Evolutionary conservation across 2,888 invertebrate species (phyloP).

Genomic region (Rutpela maculata): DNA sequence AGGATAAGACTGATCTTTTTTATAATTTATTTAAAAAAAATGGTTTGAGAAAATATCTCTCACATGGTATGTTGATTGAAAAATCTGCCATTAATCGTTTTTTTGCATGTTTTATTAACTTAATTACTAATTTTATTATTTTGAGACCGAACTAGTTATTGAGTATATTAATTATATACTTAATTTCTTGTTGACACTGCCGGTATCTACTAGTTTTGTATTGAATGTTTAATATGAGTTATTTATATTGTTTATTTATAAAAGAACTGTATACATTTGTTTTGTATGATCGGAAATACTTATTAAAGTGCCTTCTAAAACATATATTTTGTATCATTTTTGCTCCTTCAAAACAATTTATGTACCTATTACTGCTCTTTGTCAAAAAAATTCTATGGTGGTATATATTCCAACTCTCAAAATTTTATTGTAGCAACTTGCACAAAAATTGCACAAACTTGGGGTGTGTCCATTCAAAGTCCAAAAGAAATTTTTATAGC

Average conservation of each 20-base stretch:
- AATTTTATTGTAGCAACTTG: no score
- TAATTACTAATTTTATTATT: slow-evolving; percentile 7
- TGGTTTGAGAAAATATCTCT: neutral
- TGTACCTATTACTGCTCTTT: no score
- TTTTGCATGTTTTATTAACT: neutral
- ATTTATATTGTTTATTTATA: slow-evolving; percentile 33
- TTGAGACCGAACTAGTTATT: slow-evolving; percentile 15
- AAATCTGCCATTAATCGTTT: neutral
- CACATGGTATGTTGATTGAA: neutral
- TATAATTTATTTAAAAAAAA: neutral
- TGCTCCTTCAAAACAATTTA: no score
- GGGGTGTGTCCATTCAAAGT: no score
- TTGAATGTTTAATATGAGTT: slow-evolving; percentile 32
- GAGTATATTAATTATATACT: neutral
- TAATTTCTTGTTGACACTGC: slow-evolving; percentile 11
- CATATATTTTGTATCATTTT: slow-evolving; percentile 23
- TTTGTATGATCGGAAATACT: slow-evolving; percentile 42
- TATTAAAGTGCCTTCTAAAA: slow-evolving; percentile 43
- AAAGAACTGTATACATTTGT: slow-evolving; percentile 27
- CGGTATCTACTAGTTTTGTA: slow-evolving; percentile 22
- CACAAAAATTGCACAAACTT: no score
- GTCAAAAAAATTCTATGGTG: no score
- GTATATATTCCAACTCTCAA: no score
- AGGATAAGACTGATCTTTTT: slow-evolving; percentile 23
- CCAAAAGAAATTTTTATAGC: no score